Conservation (phyloP, 2,888 invertebrate genomes). For the Eupithecia subumbrata region DNA sequence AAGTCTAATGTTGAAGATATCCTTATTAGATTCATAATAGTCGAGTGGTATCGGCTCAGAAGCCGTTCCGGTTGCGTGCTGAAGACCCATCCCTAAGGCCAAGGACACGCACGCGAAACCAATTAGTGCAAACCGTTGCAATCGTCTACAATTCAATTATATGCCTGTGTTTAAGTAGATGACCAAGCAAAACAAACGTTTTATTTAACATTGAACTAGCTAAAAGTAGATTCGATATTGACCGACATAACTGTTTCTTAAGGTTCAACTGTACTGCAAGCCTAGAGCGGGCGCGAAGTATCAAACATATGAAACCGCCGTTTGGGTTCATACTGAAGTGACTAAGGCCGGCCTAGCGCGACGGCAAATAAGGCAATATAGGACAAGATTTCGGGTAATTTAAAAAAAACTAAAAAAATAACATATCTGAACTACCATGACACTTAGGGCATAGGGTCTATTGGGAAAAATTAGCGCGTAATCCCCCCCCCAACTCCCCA, state of each 20-base stretch:
- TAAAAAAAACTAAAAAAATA: too few relatives aligned
- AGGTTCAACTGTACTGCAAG: too few relatives aligned
- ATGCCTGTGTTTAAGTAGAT: constrained; percentile 13
- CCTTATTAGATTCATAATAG: constrained; percentile 21
- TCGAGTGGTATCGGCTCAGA: constrained; percentile 24
- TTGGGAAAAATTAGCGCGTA: too few relatives aligned
- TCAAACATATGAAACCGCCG: too few relatives aligned
- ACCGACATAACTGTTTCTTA: constrained; percentile 25
- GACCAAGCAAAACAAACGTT: constrained; percentile 18
- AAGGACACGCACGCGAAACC: constrained; percentile 68
- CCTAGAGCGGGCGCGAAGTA: too few relatives aligned
- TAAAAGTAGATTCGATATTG: constrained; percentile 15
- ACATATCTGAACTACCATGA: too few relatives aligned
- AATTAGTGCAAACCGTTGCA: constrained; percentile 56
- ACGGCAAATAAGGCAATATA: too few relatives aligned
- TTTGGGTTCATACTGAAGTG: too few relatives aligned
- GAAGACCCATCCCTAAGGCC: constrained; percentile 58
- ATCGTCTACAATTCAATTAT: constrained; percentile 48
- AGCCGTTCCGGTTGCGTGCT: constrained; percentile 40
- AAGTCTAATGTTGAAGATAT: not conserved
- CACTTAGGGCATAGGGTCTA: too few relatives aligned
- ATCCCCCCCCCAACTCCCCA: too few relatives aligned
- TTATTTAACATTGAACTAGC: constrained; percentile 24
- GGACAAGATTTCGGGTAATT: too few relatives aligned
- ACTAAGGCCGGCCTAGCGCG: too few relatives aligned